phyloP scores from a whole-genome alignment of 2,888 invertebrate species.

The Drosophila conformis region DNA sequence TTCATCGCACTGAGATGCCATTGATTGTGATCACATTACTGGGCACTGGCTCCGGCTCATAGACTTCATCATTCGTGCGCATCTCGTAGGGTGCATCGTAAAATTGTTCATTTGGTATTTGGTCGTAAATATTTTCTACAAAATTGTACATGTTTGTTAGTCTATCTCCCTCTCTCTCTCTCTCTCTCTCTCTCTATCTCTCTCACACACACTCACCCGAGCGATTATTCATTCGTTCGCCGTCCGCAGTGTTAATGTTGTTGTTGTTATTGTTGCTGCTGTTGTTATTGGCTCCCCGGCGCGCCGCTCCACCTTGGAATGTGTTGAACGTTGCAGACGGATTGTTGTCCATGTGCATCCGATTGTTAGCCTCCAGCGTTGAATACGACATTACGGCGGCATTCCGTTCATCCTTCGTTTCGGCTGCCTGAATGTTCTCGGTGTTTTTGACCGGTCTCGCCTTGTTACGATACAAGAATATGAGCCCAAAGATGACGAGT shows the following conservation, averaged over 20 bases:
- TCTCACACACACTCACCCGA: slow-evolving; percentile 46
- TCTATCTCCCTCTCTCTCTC: not conserved
- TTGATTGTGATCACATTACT: slow-evolving; percentile 92
- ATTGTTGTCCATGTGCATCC: slow-evolving; percentile 81
- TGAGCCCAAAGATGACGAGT: slow-evolving; percentile 91
- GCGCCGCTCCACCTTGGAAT: slow-evolving; percentile 74
- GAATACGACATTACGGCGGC: slow-evolving; percentile 96
- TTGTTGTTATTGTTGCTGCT: slow-evolving; percentile 8
- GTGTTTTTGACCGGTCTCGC: slow-evolving; percentile 95
- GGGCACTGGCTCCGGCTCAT: slow-evolving; percentile 86
- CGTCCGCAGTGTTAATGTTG: slow-evolving; percentile 15
- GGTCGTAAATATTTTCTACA: slow-evolving; percentile 87
- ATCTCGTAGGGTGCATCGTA: slow-evolving; percentile 92
- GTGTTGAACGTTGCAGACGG: slow-evolving; percentile 85
- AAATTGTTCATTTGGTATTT: slow-evolving; percentile 89
- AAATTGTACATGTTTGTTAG: not conserved
- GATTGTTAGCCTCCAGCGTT: slow-evolving; percentile 89
- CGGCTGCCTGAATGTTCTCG: slow-evolving; percentile 94
- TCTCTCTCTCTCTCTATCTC: not conserved
- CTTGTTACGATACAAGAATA: slow-evolving; percentile 93
- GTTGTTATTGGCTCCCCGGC: slow-evolving; percentile 31
- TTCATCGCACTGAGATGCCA: slow-evolving; percentile 92
- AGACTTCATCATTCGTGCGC: slow-evolving; percentile 86
- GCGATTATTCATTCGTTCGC: slow-evolving; percentile 50
- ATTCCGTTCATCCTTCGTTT: slow-evolving; percentile 93